These are phyloP conservation scores for Drosophila pegasa DNA, from an alignment of 2,888 invertebrate genomes.

Conservation along the genomic window DNA sequence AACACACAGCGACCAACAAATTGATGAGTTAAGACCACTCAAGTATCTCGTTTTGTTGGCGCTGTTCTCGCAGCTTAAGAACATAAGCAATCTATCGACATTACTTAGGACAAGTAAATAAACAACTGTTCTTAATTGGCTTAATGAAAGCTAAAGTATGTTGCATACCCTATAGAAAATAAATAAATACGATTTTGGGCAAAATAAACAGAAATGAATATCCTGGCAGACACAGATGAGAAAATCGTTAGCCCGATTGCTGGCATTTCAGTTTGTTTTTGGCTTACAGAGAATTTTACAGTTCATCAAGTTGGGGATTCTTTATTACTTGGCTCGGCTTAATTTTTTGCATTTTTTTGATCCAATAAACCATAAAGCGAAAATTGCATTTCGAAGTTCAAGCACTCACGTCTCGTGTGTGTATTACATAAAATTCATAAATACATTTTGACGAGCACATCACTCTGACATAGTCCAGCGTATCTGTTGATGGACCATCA, in stretches of 20 bases:
- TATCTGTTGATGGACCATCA: conserved; percentile 20
- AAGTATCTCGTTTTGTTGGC: neutral
- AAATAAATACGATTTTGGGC: neutral
- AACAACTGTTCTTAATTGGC: neutral
- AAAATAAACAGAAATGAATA: neutral
- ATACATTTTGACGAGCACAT: conserved; percentile 69
- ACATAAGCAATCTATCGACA: conserved; percentile 19
- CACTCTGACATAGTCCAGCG: conserved; percentile 25
- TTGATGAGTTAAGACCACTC: conserved; percentile 52
- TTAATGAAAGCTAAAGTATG: conserved; percentile 1
- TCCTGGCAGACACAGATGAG: neutral
- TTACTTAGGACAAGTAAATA: conserved; percentile 2
- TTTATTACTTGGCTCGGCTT: neutral
- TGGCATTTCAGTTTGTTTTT: conserved; percentile 9
- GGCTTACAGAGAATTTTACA: conserved; percentile 3
- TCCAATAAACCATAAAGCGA: conserved; percentile 40
- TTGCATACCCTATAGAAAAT: neutral
- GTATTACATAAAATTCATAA: conserved; percentile 70
- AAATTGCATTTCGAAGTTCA: conserved; percentile 52
- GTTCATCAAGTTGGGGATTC: neutral
- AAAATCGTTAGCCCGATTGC: neutral
- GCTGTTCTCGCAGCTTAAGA: neutral
- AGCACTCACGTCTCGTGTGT: conserved; percentile 54
- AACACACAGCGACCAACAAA: conserved; percentile 52
- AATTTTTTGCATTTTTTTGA: neutral